These are phyloP conservation scores for Chloropsis cyanopogon DNA, from an alignment of 2,113 vertebrate genomes.

Conservation along the genomic window DNA sequence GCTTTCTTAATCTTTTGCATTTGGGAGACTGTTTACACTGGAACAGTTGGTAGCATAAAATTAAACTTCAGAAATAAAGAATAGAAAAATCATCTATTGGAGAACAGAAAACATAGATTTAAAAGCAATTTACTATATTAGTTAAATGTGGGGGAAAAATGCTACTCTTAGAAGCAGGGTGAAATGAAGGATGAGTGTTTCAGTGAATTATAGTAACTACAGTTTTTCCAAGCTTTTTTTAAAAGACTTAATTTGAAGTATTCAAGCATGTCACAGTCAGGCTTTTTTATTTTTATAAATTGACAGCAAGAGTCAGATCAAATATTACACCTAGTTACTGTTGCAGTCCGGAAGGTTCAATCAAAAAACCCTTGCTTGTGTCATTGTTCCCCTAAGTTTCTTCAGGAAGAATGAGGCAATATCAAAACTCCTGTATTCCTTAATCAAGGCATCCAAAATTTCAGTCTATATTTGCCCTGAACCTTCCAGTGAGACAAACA, in stretches of 20 bases:
- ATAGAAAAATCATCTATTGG: background rate
- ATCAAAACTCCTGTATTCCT: too few species aligned
- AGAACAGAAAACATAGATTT: background rate
- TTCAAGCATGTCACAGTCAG: background rate
- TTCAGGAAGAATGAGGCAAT: background rate
- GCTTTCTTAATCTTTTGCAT: background rate
- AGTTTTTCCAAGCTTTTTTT: background rate
- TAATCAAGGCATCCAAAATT: too few species aligned
- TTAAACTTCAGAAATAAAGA: background rate
- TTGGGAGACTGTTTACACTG: background rate
- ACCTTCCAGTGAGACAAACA: too few species aligned
- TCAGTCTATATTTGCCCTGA: too few species aligned
- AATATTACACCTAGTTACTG: background rate
- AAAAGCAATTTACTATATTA: background rate
- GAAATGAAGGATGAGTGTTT: background rate
- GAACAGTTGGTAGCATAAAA: background rate
- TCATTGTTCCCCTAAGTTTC: background rate
- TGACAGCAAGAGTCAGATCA: background rate
- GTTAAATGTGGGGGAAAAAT: background rate
- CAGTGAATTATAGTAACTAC: background rate
- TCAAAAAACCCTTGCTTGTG: background rate
- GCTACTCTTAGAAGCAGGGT: background rate
- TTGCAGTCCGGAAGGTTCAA: background rate
- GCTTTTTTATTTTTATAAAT: background rate
- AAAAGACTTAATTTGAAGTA: background rate